phyloP scores from a whole-genome alignment of 1,140 invertebrate genomes.

The Zaprionus nigranus region DNA sequence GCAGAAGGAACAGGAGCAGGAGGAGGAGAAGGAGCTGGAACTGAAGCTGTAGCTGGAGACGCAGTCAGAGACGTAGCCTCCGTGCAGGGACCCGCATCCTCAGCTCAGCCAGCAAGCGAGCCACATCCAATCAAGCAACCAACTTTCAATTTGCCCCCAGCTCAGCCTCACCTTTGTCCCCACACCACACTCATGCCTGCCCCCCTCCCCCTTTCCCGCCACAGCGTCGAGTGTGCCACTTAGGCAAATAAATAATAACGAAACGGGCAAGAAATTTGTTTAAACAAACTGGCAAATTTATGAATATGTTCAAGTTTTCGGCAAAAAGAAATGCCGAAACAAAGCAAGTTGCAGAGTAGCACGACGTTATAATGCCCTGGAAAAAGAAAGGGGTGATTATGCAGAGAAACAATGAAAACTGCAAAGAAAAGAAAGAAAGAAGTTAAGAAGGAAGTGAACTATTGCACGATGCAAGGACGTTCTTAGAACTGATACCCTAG shows the following conservation, averaged over 20 bases:
- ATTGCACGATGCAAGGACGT: too few relatives aligned
- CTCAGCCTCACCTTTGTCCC: background rate
- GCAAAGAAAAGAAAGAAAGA: too few relatives aligned
- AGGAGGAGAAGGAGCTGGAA: background rate
- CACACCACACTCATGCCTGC: background rate
- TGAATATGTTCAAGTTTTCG: constrained; percentile 68
- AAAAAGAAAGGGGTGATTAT: too few relatives aligned
- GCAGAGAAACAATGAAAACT: too few relatives aligned
- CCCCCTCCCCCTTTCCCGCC: background rate
- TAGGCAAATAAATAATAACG: constrained; percentile 78
- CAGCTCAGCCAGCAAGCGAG: constrained; percentile 14
- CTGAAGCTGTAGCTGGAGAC: background rate
- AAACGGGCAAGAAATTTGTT: constrained; percentile 60
- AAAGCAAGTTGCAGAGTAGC: background rate
- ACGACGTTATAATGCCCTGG: too few relatives aligned
- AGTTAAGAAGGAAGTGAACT: too few relatives aligned
- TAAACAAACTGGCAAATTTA: constrained; percentile 78
- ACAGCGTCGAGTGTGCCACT: constrained; percentile 50
- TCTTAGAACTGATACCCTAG: too few relatives aligned
- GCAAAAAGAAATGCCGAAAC: background rate
- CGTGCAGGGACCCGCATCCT: constrained; percentile 41
- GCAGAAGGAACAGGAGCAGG: background rate
- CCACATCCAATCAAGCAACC: constrained; percentile 69
- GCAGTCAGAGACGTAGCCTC: background rate
- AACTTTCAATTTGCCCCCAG: constrained; percentile 41